Evolutionary conservation across 2,797 vertebrate species (phyloP), one percentile per base, ranked within the genome.

Genomic region (Falco peregrinus): DNA sequence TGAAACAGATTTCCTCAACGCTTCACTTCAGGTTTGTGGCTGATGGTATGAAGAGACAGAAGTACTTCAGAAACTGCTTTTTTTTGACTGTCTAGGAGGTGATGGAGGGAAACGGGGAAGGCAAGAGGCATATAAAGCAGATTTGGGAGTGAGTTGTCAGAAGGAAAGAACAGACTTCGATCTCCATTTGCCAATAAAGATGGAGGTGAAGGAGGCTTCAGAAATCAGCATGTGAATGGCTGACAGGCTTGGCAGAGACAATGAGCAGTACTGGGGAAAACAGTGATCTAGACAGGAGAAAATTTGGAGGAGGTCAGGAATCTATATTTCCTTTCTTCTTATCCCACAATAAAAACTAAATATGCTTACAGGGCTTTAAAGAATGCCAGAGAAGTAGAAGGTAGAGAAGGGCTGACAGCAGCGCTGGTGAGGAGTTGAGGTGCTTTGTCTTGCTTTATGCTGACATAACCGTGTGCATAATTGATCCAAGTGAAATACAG

Each of bases 401-500:
- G 26, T 48, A 56, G 81, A 39, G 86, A 57, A 83, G 60, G 78
- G 37, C 77, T 79, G 70, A 14, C 2, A 7, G 33, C 59, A 67
- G 31, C 4, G 3, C 70, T 84, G 33, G 31, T 59, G 71, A 76
- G 84, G 59, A 91, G 35, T 54, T 71, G 31, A 10, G 18, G 29
- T 81, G 51, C 64, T 95, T 84, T 83, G 63, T 79, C 87, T 67
- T 64, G 54, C 74, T 79, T 87, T 92, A 39, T 92, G 93, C 91
- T 95, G 84, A 57, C 78, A 60, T 71, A 89, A 85, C 48, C 15
- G 0, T 67, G 41, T 67, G 21, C 11, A 10, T 83, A 77, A 93
- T 80, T 87, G 81, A 80, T 85, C 51, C 65, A 43, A 57, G 87
- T 89, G 87, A 91, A 94, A 78, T 48, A 54, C 19, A 0, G 0